A percentile compares a stretch with the other conserved stretches of the same genome.
Evolutionary conservation across 2,797 vertebrate genomes (phyloP).

Genomic region (Oreochromis grahami): DNA sequence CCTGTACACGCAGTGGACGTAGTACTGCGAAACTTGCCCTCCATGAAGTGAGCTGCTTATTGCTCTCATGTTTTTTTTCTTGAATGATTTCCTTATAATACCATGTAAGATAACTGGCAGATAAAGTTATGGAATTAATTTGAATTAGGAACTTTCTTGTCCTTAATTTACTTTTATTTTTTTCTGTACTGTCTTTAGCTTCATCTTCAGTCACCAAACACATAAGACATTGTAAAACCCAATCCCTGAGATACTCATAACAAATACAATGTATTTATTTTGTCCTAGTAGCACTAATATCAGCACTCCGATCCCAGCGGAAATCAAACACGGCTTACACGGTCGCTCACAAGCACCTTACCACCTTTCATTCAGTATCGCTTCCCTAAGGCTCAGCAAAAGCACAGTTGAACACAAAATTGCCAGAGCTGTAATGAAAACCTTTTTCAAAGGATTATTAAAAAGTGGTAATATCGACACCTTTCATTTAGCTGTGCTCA

Average conservation of each 20-base stretch:
- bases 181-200: not conserved
- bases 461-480: constrained; percentile 30
- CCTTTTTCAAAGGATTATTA: constrained; percentile 39
- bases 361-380: constrained; percentile 20
- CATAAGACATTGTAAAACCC: not conserved
- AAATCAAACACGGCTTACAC: constrained; percentile 52
- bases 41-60: constrained; percentile 89
- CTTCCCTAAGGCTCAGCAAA: not conserved
- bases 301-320: constrained; percentile 24
- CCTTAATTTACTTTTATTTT: not conserved
- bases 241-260: not conserved
- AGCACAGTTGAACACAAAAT: constrained; percentile 20
- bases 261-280: constrained; percentile 24
- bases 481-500: constrained; percentile 30
- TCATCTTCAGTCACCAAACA: not conserved
- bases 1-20: constrained; percentile 99
- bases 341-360: not conserved
- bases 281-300: constrained; percentile 17
- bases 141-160: not conserved
- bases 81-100: not conserved
- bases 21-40: constrained; percentile 96
- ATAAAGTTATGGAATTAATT: not conserved
- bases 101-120: not conserved
- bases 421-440: constrained; percentile 44
- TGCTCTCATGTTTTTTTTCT: not conserved